These are phyloP conservation scores for Narcine bancroftii DNA, from an alignment of 2,113 vertebrate species.

Conservation along the genomic window DNA sequence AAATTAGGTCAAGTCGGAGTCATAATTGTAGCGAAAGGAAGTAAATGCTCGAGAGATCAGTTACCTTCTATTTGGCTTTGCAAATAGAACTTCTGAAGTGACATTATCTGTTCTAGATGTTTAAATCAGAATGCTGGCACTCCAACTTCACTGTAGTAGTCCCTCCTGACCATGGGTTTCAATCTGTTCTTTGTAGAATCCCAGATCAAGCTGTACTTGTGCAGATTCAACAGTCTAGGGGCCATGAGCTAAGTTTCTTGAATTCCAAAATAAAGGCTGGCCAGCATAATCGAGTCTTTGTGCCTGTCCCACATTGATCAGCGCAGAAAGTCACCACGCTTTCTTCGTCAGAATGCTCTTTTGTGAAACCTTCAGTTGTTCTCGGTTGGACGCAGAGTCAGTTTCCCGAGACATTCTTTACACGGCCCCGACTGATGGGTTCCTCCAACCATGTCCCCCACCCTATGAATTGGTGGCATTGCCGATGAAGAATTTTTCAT, in stretches of 20 bases:
- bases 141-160: not conserved
- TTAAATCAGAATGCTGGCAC: not conserved
- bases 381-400: not conserved
- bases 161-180: not conserved
- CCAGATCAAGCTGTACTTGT: not conserved
- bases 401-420: not conserved
- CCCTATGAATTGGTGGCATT: not conserved
- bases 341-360: not conserved
- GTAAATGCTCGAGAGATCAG: no score
- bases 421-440: not conserved
- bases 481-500: not conserved
- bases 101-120: not conserved
- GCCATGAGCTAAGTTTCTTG: not conserved
- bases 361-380: not conserved
- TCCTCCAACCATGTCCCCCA: no score
- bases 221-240: not conserved
- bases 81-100: no score
- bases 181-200: not conserved
- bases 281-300: not conserved
- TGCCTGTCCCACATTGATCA: not conserved
- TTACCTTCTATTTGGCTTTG: no score
- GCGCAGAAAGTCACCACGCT: not conserved
- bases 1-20: no score
- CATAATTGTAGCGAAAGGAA: no score
- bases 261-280: not conserved